Base-by-base conservation (phyloP, 2,888 invertebrate species). In the Leucoptera coffeella region DNA sequence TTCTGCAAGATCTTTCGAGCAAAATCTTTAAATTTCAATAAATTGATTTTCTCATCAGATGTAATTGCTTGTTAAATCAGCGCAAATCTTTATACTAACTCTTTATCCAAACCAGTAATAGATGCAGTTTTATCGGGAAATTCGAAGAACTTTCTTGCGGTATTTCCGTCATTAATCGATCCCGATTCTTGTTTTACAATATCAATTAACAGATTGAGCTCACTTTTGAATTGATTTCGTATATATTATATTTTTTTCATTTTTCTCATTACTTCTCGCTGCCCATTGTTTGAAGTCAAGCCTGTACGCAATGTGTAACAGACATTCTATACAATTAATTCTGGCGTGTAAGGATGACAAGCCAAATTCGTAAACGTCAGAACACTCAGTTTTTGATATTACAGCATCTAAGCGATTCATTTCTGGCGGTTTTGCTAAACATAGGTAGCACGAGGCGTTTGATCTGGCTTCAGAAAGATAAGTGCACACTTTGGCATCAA, bases 101-200 rank as follows among this genome's bases (percentile, higher is more conserved):
- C 30, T 28, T 25, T 24, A 29, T 32, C 29, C 8, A 36, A 14
- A 6, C 35, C 33, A 15, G 33, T 37, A 7, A 37, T 35, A 6
- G 24, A 30, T 15, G 37, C 37, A 23, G 34, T 35, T 31, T 34
- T 36, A 9, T 32, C 17, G 6, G 35, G 31, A 26, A 19, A 19
- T 22, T 30, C 29, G 30, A 35, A 32, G 21, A 31, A 32, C n/a
- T 13, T 32, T 28, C 27, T 31, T 7, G 30, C 33, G 3, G 22
- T 25, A 26, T 33, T 34, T 4, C 30, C 30, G 13, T 32, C 32
- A 19, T 32, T 31, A 2, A 25, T 31, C 2, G 29, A 28, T 15
- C 29, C 32, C 9, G 27, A 25, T 2, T 30, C 30, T 30, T 34
- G 29, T 22, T 35, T 32, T 1, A 31, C 31, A 2, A 27, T n/a